Base-by-base conservation (phyloP, 2,113 vertebrate species). In the Haemorhous mexicanus region DNA sequence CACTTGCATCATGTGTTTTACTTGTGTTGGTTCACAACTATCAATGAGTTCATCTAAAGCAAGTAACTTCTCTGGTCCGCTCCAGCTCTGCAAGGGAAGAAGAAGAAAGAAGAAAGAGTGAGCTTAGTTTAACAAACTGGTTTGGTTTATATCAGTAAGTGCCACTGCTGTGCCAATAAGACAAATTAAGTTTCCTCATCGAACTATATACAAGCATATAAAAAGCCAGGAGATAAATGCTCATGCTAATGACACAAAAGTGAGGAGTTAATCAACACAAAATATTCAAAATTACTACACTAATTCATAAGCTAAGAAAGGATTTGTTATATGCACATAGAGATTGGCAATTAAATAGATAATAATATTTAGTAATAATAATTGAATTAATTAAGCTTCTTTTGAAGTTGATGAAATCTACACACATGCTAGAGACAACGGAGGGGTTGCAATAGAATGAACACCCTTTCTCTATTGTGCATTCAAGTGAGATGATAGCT, bases 1-100 rank as follows among this genome's bases (percentile, higher is more conserved):
- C 97, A 99, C 99, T 98, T 99, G 99, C 99, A 99, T 99, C 99
- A 99, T 99, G 96, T 99, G 99, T 97, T 99, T 99, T 86, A 99
- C 99, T 98, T 99, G 99, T 41, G 99, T 99, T 94, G 99, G 99
- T 97, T 99, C 99, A 95, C 99, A 99, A 97, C 99, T 99, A 96
- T 99, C 99, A 93, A 99, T 99, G 96, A 99, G 98, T 98, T 99
- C 99, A 98, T 99, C 99, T 98, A 99, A 98, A 95, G 99, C 99
- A 98, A 99, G 98, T 96, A 99, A 98, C 97, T 99, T 99, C 98
- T 99, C 99, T 88, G 99, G 99, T 97, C 99, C 99, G 74, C 98
- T 99, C 98, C 98, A 99, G 97, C 98, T 99, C 98, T 99, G 96
- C 84, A 92, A 97, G 82, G 95, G 62, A 93, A 87, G 70, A 93